Conservation (phyloP, 2,797 vertebrate species). For the Falco biarmicus region DNA sequence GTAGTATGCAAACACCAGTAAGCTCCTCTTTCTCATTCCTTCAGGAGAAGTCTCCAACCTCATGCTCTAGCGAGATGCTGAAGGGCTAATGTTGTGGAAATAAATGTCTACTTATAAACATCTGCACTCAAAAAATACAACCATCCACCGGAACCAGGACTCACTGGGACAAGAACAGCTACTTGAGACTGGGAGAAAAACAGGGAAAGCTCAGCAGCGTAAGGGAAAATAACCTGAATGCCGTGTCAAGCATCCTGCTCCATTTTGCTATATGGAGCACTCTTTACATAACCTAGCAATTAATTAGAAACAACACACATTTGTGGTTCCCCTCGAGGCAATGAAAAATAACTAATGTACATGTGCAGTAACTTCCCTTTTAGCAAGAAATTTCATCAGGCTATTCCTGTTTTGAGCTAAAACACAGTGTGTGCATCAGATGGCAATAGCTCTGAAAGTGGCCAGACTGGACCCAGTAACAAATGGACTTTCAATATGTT, state of each 20-base stretch:
- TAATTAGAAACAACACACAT: constrained; percentile 21
- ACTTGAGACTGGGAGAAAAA: neutral
- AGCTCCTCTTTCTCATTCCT: neutral
- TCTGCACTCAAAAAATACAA: neutral
- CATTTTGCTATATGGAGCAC: neutral
- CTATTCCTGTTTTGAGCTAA: constrained; percentile 3
- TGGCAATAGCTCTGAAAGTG: neutral
- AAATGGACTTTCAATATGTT: neutral
- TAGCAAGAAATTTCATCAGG: constrained; percentile 7
- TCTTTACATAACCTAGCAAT: constrained; percentile 16
- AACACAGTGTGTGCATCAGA: rapidly evolving
- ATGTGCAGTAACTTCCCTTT: neutral
- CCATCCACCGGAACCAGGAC: neutral
- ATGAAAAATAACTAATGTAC: constrained; percentile 14
- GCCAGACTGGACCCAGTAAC: neutral
- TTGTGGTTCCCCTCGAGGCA: constrained; percentile 10
- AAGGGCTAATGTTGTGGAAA: neutral
- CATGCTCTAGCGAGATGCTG: neutral
- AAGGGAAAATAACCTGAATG: neutral
- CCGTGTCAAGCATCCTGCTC: neutral
- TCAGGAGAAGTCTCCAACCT: neutral
- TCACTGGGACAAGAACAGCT: neutral
- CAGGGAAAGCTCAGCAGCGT: neutral
- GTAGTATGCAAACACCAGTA: neutral
- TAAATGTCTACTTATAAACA: neutral